phyloP scores from a whole-genome alignment of 2,113 vertebrate species.

The Podarcis cretensis region DNA sequence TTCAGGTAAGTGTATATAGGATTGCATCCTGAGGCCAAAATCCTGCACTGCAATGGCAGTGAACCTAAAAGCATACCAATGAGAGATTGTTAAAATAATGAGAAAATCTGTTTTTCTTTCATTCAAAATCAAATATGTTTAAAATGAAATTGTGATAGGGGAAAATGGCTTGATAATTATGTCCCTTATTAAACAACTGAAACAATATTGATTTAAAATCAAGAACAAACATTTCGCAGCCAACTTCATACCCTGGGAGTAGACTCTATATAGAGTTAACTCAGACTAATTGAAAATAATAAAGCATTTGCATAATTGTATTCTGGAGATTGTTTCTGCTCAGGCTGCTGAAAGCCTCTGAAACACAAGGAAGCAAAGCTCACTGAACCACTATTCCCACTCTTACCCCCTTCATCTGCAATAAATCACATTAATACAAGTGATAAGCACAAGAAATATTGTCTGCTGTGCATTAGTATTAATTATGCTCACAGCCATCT shows the following conservation, averaged over 20 bases:
- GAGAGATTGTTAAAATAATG: not conserved
- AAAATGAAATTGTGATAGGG: conserved; percentile 17
- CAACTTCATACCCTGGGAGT: conserved; percentile 38
- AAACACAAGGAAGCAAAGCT: conserved; percentile 31
- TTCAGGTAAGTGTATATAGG: not conserved
- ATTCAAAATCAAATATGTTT: conserved; percentile 26
- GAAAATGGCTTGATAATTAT: conserved; percentile 35
- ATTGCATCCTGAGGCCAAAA: not conserved
- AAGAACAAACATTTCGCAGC: conserved; percentile 39
- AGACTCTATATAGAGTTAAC: conserved; percentile 45
- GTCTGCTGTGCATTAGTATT: conserved; percentile 56
- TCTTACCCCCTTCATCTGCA: conserved; percentile 49
- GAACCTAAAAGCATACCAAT: not conserved
- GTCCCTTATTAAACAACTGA: conserved; percentile 29
- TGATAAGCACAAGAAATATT: conserved; percentile 51
- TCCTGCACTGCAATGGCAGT: not conserved
- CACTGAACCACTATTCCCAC: conserved; percentile 54
- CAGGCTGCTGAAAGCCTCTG: conserved; percentile 54
- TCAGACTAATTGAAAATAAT: conserved; percentile 58
- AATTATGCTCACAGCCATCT: conserved; percentile 56
- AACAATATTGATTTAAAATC: conserved; percentile 27
- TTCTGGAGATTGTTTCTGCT: conserved; percentile 53
- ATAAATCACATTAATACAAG: conserved; percentile 61
- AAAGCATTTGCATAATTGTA: conserved; percentile 63
- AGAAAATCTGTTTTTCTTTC: not conserved